Evolutionary conservation across 2,113 vertebrate species (phyloP), one percentile per base, ranked within the genome.

Genomic region (Potamarius usumacintae): DNA sequence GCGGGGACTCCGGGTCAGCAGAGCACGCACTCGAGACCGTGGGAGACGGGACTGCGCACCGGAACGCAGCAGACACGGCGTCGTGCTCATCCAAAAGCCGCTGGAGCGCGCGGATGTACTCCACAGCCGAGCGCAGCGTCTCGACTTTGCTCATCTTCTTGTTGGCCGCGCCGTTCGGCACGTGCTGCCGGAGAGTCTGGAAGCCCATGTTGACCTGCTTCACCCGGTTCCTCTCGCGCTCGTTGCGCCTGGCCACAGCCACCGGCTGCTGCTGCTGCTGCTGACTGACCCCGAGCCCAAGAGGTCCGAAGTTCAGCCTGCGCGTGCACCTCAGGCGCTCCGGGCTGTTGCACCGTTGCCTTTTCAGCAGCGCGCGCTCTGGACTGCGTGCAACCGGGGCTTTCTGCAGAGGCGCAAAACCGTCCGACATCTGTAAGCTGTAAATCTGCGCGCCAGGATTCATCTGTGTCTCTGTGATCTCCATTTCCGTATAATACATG

Each of bases 111-210:
- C 95, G 94, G 91, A 97, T 97, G 91, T 97, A 97, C 91, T 96
- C 95, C 84, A 96, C 96, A 5, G 97, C 96, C 1, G 97, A 97
- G 86, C 97, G 95, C 80, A 97, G 94, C 0, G 97, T 97, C 93
- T 97, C 96, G 93, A 96, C 97, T 72, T 97, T 97, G 92, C 96
- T 97, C 94, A 97, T 95, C 94, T 96, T 97, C 94, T 95, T 97
- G 94, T 93, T 96, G 89, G 96, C 95, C 67, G 95, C 93, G 81
- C 96, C 96, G 91, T 94, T 94, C 0, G 96, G 96, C 89, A 97
- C 97, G 89, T 96, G 97, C 92, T 97, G 94, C 71, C 96, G 95
- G 62, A 97, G 93, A 2, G 96, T 95, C 92, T 96, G 96, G 93
- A 97, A 97, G 88, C 97, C 97, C 94, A 96, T 86, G 92, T 97